Percentiles rank a stretch among this genome's conserved stretches.
Conservation (phyloP, 2,113 vertebrate genomes). For the Cephalopterus ornatus region DNA sequence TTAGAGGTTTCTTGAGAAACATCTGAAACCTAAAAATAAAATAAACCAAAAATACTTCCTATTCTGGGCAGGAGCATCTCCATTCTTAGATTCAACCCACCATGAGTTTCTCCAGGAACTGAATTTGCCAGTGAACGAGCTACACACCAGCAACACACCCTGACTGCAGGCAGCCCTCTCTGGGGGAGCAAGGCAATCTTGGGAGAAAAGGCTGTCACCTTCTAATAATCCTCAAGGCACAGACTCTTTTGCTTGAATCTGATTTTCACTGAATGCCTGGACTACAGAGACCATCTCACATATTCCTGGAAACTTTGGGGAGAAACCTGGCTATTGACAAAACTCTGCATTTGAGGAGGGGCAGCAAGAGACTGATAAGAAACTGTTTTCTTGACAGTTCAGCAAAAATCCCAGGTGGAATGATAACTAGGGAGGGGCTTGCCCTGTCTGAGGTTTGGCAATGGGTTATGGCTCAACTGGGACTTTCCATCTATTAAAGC, state of each 20-base stretch:
- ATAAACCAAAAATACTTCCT: background rate
- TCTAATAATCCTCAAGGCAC: background rate
- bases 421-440: background rate
- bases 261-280: background rate
- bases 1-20: background rate
- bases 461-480: background rate
- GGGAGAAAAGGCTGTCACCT: background rate
- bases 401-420: background rate
- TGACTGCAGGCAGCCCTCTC: background rate
- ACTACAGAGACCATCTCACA: background rate
- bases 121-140: background rate
- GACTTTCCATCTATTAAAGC: background rate
- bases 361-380: background rate
- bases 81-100: background rate
- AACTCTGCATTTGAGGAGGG: background rate
- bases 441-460: background rate
- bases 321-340: background rate
- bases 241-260: background rate
- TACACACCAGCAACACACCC: background rate
- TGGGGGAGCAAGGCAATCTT: background rate
- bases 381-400: background rate
- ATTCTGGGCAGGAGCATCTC: background rate
- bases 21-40: background rate
- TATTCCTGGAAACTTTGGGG: background rate
- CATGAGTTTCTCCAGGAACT: background rate